Percentiles rank a stretch among this genome's conserved stretches.
Evolutionary conservation across 2,113 vertebrate species (phyloP).

Genomic region (Panthera tigris): DNA sequence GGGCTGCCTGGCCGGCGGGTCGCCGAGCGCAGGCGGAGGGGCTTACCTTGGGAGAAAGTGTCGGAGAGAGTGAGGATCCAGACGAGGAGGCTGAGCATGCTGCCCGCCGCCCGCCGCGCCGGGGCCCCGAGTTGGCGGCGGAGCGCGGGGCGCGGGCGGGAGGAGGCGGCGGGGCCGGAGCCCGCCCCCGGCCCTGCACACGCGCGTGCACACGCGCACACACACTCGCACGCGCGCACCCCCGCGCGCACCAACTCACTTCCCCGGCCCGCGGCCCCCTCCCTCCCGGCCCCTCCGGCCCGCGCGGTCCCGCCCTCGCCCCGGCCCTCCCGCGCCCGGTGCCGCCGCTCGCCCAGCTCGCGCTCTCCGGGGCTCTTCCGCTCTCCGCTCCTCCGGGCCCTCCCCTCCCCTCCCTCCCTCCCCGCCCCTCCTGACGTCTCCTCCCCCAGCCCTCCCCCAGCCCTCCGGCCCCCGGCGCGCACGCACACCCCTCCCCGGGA

Average conservation of each 20-base stretch:
- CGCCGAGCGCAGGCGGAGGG: background rate
- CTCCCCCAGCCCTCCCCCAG: slow-evolving; percentile 49
- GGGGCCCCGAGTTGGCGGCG: slow-evolving; percentile 69
- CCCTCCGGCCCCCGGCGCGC: background rate
- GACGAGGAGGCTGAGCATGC: slow-evolving; percentile 82
- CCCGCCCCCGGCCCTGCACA: slow-evolving; percentile 45
- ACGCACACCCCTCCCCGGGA: slow-evolving; percentile 27
- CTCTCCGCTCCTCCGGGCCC: background rate
- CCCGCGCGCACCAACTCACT: slow-evolving; percentile 42
- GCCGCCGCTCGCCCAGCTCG: background rate
- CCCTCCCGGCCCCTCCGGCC: background rate
- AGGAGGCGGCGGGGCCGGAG: slow-evolving; percentile 57
- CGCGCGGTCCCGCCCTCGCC: background rate
- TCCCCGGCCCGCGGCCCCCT: background rate
- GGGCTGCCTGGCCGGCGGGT: background rate
- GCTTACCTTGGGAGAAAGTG: slow-evolving; percentile 82
- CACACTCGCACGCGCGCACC: background rate
- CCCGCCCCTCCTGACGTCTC: slow-evolving; percentile 66
- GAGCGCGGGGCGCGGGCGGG: slow-evolving; percentile 47
- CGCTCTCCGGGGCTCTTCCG: background rate
- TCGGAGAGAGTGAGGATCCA: slow-evolving; percentile 81
- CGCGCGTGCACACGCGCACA: background rate
- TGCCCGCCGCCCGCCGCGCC: slow-evolving; percentile 74
- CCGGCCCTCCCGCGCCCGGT: background rate
- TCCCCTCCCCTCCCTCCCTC: background rate